Evolutionary conservation across 2,797 vertebrate genomes (phyloP).

Genomic region (Spondyliosoma cantharus): DNA sequence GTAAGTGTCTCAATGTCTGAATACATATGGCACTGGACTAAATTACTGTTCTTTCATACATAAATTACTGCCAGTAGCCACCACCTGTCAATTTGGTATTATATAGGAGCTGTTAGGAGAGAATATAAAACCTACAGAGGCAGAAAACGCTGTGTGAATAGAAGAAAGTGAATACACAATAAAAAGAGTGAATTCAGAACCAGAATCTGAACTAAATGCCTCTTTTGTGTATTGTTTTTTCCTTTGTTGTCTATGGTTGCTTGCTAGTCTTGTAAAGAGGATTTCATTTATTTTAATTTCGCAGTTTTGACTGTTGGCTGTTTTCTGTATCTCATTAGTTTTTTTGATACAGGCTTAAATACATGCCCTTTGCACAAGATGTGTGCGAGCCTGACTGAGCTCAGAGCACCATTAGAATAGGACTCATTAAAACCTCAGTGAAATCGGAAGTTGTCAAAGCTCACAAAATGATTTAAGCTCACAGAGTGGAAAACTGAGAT

Average conservation of each 20-base stretch:
- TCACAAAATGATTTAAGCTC: background rate
- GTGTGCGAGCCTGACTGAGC: background rate
- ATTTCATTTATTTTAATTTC: background rate
- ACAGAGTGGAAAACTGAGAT: background rate
- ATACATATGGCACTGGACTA: constrained; percentile 13
- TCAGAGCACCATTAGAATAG: background rate
- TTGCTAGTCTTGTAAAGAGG: background rate
- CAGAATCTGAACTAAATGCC: background rate
- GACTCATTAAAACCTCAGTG: background rate
- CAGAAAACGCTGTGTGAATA: background rate
- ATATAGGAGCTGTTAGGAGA: constrained; percentile 18
- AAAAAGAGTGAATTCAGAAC: background rate
- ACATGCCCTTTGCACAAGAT: background rate
- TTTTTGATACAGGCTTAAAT: too few relatives aligned
- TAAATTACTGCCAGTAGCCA: constrained; percentile 40
- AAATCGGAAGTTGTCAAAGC: background rate
- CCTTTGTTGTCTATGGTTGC: background rate
- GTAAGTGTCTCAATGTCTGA: constrained; percentile 22
- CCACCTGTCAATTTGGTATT: constrained; percentile 18
- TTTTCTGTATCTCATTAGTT: background rate
- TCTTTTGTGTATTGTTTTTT: background rate
- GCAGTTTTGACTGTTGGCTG: background rate
- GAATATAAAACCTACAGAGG: background rate
- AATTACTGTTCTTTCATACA: constrained; percentile 37
- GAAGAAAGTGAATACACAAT: background rate